Evolutionary conservation across 2,888 invertebrate genomes (phyloP), one percentile per base, ranked within the genome.

Genomic region (Meiosimyza decipiens): DNA sequence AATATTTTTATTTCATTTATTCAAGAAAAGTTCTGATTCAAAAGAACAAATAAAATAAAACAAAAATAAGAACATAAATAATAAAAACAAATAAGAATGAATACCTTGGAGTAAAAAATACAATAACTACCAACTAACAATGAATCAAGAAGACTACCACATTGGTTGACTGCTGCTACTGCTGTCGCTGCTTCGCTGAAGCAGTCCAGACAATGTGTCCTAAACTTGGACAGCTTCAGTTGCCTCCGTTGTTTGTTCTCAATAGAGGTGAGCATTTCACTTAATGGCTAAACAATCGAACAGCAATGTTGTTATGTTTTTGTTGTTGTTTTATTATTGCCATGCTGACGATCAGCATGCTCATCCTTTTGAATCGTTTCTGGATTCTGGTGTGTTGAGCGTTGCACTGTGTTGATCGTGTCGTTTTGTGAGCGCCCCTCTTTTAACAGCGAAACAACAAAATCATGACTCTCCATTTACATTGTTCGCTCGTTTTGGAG

Each of bases 391-490:
- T 18, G 16, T 40, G 15, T 11, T 40, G 13, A 50, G 64, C 52
- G 73, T 66, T 74, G 71, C 77, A 75, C 80, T 80, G 80, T 82
- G 82, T 80, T 82, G 84, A 84, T 84, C 84, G 85, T 84, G 84
- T 85, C 82, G 85, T 81, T 80, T 83, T 81, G 83, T 80, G 84
- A 85, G 84, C 84, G 85, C 84, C 85, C 71, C 83, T 74, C 84
- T 84, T 83, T 82, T 82, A 83, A 82, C 82, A 81, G 82, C 82
- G 79, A 79, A 83, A 83, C 84, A 84, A 81, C 85, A 82, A 84
- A 84, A 83, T 84, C 84, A 84, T 84, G 84, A 84, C 85, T 84
- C 82, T 82, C 83, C 83, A 82, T 84, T 83, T 85, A 85, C 83
- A 83, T 83, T 84, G 82, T 84, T 84, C 82, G 82, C 82, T 82